phyloP scores from a whole-genome alignment of 2,113 vertebrate genomes.

The Desmodus rotundus region DNA sequence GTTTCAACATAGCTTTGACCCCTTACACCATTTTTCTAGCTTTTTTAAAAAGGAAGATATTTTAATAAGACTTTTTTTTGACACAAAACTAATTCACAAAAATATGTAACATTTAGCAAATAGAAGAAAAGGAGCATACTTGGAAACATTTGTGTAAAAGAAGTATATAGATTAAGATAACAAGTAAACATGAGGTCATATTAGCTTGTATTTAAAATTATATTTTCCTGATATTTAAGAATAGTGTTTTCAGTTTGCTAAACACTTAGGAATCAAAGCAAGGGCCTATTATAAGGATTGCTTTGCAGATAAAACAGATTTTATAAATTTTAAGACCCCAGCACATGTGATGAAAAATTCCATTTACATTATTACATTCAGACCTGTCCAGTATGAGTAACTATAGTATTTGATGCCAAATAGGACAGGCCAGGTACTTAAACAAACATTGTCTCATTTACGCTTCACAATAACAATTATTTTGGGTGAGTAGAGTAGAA shows the following conservation, averaged over 20 bases:
- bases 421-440: neutral
- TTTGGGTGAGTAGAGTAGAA: neutral
- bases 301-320: slow-evolving; percentile 21
- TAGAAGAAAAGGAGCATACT: neutral
- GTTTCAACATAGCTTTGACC: neutral
- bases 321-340: neutral
- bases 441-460: neutral
- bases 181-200: neutral
- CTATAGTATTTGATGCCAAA: slow-evolving; percentile 9
- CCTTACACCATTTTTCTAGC: neutral
- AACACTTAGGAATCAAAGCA: slow-evolving; percentile 20
- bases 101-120: neutral
- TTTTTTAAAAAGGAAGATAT: neutral
- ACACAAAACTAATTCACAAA: neutral
- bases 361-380: neutral
- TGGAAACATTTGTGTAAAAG: slow-evolving; percentile 9
- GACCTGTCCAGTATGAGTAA: neutral
- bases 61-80: neutral
- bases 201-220: slow-evolving; percentile 1
- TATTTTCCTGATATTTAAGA: slow-evolving; percentile 7
- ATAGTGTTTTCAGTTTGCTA: neutral
- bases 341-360: neutral
- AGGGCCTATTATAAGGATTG: neutral
- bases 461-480: neutral
- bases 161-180: neutral